Evolutionary conservation across 2,888 invertebrate genomes (phyloP).

Genomic region (Dendrolimus houi): DNA sequence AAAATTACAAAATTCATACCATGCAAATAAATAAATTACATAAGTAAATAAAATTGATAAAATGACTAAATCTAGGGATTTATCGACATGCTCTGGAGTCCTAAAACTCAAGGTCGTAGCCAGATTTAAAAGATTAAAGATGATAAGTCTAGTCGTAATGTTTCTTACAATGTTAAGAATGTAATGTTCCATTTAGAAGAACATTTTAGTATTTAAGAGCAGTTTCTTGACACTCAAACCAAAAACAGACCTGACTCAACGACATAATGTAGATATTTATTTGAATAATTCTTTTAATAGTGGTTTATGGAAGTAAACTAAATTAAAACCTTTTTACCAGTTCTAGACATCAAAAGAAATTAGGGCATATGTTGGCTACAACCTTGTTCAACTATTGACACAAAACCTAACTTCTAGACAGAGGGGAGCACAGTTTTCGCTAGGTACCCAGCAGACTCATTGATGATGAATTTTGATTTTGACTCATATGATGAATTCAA

Average conservation of each 20-base stretch:
- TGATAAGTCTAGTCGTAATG: no score
- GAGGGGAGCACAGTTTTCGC: slow-evolving; percentile 31
- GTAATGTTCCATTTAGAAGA: no score
- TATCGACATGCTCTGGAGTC: background rate
- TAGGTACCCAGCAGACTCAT: slow-evolving; percentile 65
- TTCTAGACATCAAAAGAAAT: no score
- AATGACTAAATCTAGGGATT: background rate
- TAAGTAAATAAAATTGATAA: background rate
- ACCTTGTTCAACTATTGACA: slow-evolving; percentile 1
- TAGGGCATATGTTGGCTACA: background rate
- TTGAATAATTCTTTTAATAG: no score
- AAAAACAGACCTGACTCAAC: no score
- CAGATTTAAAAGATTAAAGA: background rate
- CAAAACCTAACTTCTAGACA: slow-evolving; percentile 39
- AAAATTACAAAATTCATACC: background rate
- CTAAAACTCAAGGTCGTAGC: background rate
- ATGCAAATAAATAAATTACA: background rate
- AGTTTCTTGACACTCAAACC: no score
- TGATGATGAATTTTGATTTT: slow-evolving; percentile 35
- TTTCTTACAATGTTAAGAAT: no score
- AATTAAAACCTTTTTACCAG: no score
- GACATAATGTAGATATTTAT: no score
- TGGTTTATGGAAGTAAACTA: no score
- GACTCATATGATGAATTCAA: background rate
- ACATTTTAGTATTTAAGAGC: no score